Percentiles rank a stretch among this genome's conserved stretches.
Conservation (phyloP, 2,888 invertebrate species). For the Antitype chi region DNA sequence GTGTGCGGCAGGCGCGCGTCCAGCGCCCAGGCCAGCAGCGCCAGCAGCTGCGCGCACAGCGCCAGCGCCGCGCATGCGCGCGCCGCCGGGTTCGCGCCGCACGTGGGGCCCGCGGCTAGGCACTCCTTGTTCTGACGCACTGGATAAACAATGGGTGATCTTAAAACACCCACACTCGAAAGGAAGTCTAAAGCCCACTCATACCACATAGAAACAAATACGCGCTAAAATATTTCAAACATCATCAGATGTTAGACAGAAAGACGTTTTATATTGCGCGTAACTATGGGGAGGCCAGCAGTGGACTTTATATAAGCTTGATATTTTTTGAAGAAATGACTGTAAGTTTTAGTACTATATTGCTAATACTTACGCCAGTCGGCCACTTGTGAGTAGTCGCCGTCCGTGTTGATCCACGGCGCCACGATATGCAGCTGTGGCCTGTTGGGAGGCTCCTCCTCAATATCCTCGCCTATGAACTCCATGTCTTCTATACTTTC, state of each 20-base stretch:
- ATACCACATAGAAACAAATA: background rate
- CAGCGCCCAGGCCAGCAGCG: constrained; percentile 95
- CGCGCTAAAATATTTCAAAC: background rate
- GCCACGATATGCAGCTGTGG: constrained; percentile 94
- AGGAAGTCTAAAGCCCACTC: background rate
- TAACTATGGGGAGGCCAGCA: too few relatives aligned
- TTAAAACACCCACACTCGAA: background rate
- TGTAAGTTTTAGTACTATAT: too few relatives aligned
- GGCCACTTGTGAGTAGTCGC: constrained; percentile 95
- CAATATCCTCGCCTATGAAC: constrained; percentile 91
- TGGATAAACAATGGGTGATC: constrained; percentile 19
- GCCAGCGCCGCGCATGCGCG: constrained; percentile 93
- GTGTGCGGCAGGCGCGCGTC: constrained; percentile 94
- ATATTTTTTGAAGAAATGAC: background rate
- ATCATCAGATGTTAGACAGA: background rate
- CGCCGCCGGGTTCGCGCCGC: constrained; percentile 88
- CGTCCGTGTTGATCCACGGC: constrained; percentile 93
- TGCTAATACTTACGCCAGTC: constrained; percentile 92
- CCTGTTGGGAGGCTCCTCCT: constrained; percentile 92
- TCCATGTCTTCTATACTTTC: constrained; percentile 95
- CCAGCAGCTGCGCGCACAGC: constrained; percentile 96
- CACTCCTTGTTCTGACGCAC: constrained; percentile 71
- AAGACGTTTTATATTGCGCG: background rate
- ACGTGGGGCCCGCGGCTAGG: constrained; percentile 17
- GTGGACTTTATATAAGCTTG: background rate